Base-by-base conservation (phyloP, 2,888 invertebrate species). In the Phortica okadai region DNA sequence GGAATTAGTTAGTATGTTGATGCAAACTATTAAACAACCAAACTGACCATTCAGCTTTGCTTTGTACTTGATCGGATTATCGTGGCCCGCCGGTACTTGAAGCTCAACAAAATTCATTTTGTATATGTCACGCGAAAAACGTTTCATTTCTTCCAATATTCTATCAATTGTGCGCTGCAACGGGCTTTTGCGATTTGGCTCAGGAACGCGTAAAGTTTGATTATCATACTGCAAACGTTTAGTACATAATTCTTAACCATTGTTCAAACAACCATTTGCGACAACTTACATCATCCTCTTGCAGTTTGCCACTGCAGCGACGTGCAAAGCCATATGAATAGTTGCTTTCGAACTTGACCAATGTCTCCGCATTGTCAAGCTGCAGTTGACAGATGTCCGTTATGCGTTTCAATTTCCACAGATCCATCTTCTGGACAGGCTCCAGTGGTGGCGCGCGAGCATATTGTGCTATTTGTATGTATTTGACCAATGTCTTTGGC, bases 101-200 rank as follows among this genome's bases (percentile, higher is more conserved):
- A 91, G 75, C 70, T 91, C 90, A 14, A 90, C 84, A 81, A 89
- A 90, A 79, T 91, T 90, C 54, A 90, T 78, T 83, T 91, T 91
- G 81, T 91, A 91, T 75, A 90, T 89, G 41, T 91, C 90, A 41
- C 84, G 84, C 5, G 85, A 89, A 25, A 91, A 91, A 50, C 89
- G 87, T 69, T 86, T 88, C 66, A 82, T 76, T 78, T 91, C 91
- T 64, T 91, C 90, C 0, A 77, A 78, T 76, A 90, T 83, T 11
- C 91, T 86, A 66, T 89, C 86, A 72, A 89, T 82, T 1, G 82
- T 84, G 10, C 91, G 84, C 67, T 88, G 84, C 16, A 91, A 75
- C 0, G 90, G 86, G 69, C 91, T 91, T 0, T 82, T 75, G 0
- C 77, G 75, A 8, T 86, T 81, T 0, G 91, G 91, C 56, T 89